These are phyloP conservation scores for Lapara coniferarum DNA, from an alignment of 2,888 invertebrate genomes.

Conservation along the genomic window DNA sequence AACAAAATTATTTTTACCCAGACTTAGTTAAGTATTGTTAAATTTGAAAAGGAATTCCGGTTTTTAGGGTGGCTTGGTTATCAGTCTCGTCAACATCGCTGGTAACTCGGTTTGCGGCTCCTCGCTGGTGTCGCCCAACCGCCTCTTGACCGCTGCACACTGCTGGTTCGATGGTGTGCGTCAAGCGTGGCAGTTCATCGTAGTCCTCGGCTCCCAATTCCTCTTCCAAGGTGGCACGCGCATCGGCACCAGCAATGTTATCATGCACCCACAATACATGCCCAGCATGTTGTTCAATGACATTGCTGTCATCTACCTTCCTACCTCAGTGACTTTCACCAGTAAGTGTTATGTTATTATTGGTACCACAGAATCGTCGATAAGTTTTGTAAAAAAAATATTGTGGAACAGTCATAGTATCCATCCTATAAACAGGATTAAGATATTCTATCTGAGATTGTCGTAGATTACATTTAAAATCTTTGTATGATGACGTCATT, in stretches of 20 bases:
- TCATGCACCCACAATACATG: constrained; percentile 47
- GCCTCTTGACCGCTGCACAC: constrained; percentile 53
- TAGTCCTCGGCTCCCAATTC: constrained; percentile 48
- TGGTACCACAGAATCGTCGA: too few species aligned
- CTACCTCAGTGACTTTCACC: constrained; percentile 38
- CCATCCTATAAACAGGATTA: too few species aligned
- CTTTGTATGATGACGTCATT: too few species aligned
- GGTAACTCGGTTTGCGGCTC: constrained; percentile 47
- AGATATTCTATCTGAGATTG: too few species aligned
- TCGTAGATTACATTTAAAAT: too few species aligned
- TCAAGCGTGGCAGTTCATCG: constrained; percentile 45
- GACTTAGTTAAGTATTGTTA: too few species aligned
- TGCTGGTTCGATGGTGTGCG: constrained; percentile 51
- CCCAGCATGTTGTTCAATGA: constrained; percentile 42
- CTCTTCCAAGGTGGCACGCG: constrained; percentile 52
- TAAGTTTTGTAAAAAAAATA: too few species aligned
- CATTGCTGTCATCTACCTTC: constrained; percentile 46
- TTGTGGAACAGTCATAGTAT: too few species aligned
- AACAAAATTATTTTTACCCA: too few species aligned
- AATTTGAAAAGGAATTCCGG: background rate
- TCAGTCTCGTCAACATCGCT: constrained; percentile 23
- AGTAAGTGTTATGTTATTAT: constrained; percentile 36
- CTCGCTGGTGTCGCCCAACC: constrained; percentile 42
- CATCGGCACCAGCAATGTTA: constrained; percentile 41
- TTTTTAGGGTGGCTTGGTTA: constrained; percentile 27